Evolutionary conservation across 2,888 invertebrate species (phyloP).

Genomic region (Cheilosia vulpina): DNA sequence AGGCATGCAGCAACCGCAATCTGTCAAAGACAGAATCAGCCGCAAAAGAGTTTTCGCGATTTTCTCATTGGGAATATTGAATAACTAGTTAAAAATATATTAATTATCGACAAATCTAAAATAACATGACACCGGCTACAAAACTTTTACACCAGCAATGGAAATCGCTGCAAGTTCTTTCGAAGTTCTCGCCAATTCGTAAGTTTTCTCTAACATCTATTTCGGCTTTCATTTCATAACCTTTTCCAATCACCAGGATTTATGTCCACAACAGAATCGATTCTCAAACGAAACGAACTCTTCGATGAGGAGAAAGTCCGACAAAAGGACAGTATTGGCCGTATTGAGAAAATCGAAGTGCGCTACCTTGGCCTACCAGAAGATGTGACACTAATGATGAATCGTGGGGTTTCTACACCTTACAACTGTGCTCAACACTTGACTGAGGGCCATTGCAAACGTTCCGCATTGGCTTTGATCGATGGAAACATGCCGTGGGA

Average conservation of each 20-base stretch:
- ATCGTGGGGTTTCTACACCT: slow-evolving; percentile 95
- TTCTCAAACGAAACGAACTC: slow-evolving; percentile 87
- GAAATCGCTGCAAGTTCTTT: slow-evolving; percentile 58
- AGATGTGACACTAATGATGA: slow-evolving; percentile 92
- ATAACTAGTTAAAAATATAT: slow-evolving; percentile 18
- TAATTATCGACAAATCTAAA: background rate
- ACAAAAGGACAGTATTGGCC: slow-evolving; percentile 89
- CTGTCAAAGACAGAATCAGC: slow-evolving; percentile 16
- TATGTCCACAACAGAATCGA: slow-evolving; percentile 82
- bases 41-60: background rate
- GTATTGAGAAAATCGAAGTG: slow-evolving; percentile 96
- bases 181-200: slow-evolving; percentile 53
- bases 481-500: slow-evolving; percentile 94
- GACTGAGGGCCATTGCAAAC: slow-evolving; percentile 88
- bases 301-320: slow-evolving; percentile 91
- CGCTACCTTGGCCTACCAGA: slow-evolving; percentile 90
- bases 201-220: slow-evolving; percentile 27
- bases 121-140: slow-evolving; percentile 49
- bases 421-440: slow-evolving; percentile 95
- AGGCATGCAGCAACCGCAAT: slow-evolving; percentile 1
- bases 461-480: slow-evolving; percentile 91
- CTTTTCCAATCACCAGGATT: slow-evolving; percentile 52
- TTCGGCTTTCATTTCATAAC: slow-evolving; percentile 17
- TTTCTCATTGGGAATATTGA: slow-evolving; percentile 29
- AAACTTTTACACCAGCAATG: slow-evolving; percentile 54